These are phyloP conservation scores for Anthrax anthrax DNA, from an alignment of 2,888 invertebrate genomes.

Conservation along the genomic window DNA sequence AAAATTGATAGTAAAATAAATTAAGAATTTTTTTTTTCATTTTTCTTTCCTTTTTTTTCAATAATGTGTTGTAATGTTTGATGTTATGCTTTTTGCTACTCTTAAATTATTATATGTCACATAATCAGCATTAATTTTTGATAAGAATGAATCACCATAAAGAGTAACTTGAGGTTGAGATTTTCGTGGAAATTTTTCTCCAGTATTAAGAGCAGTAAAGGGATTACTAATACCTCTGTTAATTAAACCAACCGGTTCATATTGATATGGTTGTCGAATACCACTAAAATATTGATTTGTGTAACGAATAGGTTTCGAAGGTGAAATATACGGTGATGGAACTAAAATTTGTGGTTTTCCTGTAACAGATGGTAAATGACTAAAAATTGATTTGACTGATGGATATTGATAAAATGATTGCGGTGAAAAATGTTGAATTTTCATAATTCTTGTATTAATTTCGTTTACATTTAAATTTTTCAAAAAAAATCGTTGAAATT, in stretches of 20 bases:
- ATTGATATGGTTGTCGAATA: constrained; percentile 23
- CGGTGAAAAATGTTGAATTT: constrained; percentile 28
- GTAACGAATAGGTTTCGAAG: neutral
- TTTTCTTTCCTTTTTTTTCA: no score
- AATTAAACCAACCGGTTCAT: constrained; percentile 20
- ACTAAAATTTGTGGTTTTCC: neutral
- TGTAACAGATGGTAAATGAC: neutral
- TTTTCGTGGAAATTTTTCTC: constrained; percentile 22
- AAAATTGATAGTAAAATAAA: no score
- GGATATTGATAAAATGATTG: neutral
- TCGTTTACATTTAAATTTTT: constrained; percentile 51
- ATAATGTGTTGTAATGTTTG: neutral
- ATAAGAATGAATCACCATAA: neutral
- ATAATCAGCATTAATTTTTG: constrained; percentile 2
- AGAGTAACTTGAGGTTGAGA: neutral
- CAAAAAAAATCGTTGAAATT: constrained; percentile 68
- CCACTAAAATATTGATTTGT: constrained; percentile 18
- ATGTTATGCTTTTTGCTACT: constrained; percentile 6
- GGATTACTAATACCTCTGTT: constrained; percentile 25
- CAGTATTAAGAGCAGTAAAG: constrained; percentile 28
- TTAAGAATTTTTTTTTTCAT: no score
- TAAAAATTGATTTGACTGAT: neutral
- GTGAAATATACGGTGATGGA: neutral
- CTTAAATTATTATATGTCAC: constrained; percentile 9
- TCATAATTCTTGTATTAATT: constrained; percentile 58